Percentiles rank a stretch among this genome's conserved stretches.
phyloP scores from a whole-genome alignment of 1,140 invertebrate genomes.

The Nebria ingens region DNA sequence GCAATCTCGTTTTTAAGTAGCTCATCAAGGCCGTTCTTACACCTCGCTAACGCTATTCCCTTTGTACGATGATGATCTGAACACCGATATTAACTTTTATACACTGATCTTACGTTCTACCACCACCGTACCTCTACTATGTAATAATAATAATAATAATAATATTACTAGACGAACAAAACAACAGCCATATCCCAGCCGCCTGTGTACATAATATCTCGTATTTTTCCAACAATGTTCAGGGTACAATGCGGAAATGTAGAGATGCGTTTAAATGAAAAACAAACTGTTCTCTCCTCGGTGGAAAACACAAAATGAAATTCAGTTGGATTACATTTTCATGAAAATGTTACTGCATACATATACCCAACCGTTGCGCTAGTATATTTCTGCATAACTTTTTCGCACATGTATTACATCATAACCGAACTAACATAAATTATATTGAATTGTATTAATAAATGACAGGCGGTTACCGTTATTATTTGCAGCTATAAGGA shows the following conservation, averaged over 20 bases:
- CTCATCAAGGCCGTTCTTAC: constrained; percentile 2
- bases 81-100: background rate
- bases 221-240: too few relatives aligned
- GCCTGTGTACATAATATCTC: background rate
- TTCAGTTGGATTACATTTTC: too few relatives aligned
- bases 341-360: too few relatives aligned
- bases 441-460: too few relatives aligned
- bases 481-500: too few relatives aligned
- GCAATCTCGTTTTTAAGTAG: constrained; percentile 7
- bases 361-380: too few relatives aligned
- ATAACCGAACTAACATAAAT: too few relatives aligned
- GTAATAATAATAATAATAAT: too few relatives aligned
- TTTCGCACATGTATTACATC: too few relatives aligned
- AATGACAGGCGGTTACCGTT: too few relatives aligned
- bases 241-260: background rate
- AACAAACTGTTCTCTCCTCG: background rate
- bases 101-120: background rate
- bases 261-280: background rate
- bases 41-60: background rate
- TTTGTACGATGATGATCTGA: background rate
- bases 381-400: too few relatives aligned
- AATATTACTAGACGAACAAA: background rate
- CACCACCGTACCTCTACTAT: too few relatives aligned
- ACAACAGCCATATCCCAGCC: background rate
- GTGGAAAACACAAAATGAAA: background rate